Evolutionary conservation across 2,113 vertebrate species (phyloP), one percentile per base, ranked within the genome.

Genomic region (Neodon shergylaensis): DNA sequence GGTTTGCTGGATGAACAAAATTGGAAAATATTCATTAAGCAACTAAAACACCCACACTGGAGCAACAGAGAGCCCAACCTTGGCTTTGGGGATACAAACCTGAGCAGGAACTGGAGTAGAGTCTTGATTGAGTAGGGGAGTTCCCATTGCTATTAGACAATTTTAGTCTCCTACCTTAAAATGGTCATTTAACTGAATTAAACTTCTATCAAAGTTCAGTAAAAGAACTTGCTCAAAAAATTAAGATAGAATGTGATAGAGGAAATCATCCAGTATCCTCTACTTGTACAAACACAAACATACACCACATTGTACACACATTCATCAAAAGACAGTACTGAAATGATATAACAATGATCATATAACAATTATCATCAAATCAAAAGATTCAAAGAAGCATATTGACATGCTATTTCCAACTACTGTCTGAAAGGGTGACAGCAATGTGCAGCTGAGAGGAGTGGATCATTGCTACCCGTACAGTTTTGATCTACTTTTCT

Each of bases 11-110:
- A 79, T 81, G 4, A 81, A 66, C 7, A 79, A 19, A 44, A 73
- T 11, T 0, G 28, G 9, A 22, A 24, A 61, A 90, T 58, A 16
- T 73, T 70, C 16, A 68, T 61, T 49, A 5, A 58, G 24, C 9
- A 93, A 73, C 4, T 28, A n/a, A 52, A 88, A 2, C 16, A 72
- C 5, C 28, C 49, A 94, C 31, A 72, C 21, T 28, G 14, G 11
- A 90, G 3, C 77, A 7, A 8, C 0, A 73, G 7, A 49, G 61
- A 77, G 13, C 49, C 7, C 22, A 63, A 63, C 4, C 21, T 84
- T 10, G 3, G 2, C n/a, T 63, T 7, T 13, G 21, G 0, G 28
- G 7, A 26, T 6, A 5, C 7, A 73, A 66, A 0, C 2, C n/a
- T 77, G 52, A 33, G 3, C 1, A 36, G 11, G 28, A 9, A 22